Evolutionary conservation across 2,797 vertebrate species (phyloP), one percentile per base, ranked within the genome.

Genomic region (Nyctalus aviator): DNA sequence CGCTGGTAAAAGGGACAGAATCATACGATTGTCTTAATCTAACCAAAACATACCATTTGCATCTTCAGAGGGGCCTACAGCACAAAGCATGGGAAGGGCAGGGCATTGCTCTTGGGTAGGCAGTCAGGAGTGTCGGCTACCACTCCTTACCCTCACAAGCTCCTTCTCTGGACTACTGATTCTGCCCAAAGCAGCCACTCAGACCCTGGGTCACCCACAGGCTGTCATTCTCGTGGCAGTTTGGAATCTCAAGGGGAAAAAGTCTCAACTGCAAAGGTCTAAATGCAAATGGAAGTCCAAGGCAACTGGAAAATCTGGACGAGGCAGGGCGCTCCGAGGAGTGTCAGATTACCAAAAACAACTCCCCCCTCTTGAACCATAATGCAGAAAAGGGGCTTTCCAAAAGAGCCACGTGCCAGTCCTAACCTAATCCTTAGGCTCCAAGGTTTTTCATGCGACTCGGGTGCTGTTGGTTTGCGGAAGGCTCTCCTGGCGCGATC

Each of bases 271-370:
- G 21, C 53, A 32, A 77, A 92, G 9, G 8, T 41, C 41, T 76
- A 71, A 71, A 46, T 68, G 69, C 71, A 90, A 90, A 85, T 50
- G 21, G 81, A 91, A 88, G 72, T 84, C 44, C 79, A 83, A 75
- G 75, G 71, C 79, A 55, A 79, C 32, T 25, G 84, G 73, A 82
- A 55, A 59, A 46, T 32, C 37, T 30, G 3, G 32, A 48, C n/a
- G 53, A 91, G 55, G 37, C 76, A 81, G 77, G 57, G 32, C 32
- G 4, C 21, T 68, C 46, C 41, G 27, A 46, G 21, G 44, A 77
- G 32, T 57, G 66, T 41, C 68, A 30, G n/a, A 14, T 93, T 46
- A 69, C n/a, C 48, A n/a, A 69, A 73, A 14, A 44, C 5, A 37
- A 71, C 55, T 62, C 55, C 32, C 68, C 35, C 55, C 32, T 62